Evolutionary conservation across 2,888 invertebrate genomes (phyloP), one percentile per base, ranked within the genome.

Genomic region (Ectropis crepuscularia): DNA sequence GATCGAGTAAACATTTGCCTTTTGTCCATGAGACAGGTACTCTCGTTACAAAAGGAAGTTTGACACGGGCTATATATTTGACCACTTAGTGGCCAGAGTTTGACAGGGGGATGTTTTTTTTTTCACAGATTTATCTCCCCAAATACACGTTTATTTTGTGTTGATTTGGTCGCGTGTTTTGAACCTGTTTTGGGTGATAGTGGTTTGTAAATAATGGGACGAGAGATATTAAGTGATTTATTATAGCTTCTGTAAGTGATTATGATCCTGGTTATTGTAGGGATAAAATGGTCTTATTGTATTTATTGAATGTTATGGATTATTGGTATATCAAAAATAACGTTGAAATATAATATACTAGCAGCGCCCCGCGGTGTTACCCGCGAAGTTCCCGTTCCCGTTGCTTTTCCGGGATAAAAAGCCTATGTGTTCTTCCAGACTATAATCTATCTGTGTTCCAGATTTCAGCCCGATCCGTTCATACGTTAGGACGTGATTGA

Each of bases 51-150:
- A 89, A 83, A 79, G 81, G 77, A 73, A 72, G 77, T 85, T 86
- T 86, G 91, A 86, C 91, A 90, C 86, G 86, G 81, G 79, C 80
- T 74, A 79, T 88, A 78, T 83, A 82, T 88, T 83, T 84, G 88
- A 83, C 90, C 92, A 87, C 87, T 87, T 82, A 87, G 83, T 88
- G 88, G 87, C 81, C 86, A 78, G 76, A 75, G 82, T 75, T 78
- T 84, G 85, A 83, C 83, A 81, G 73, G 82, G 79, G 83, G 74
- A 71, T 65, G 72, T 68, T 57, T 63, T 74, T 80, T 80, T 76
- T 80, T 80, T 74, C 77, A 77, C 73, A 87, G 89, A 89, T 89
- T 89, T 76, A 77, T 92, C 91, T 91, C 90, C 86, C 87, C 85
- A 83, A 85, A 85, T 69, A 70, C 71, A 70, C 71, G 78, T 83